Conservation (phyloP, 2,797 vertebrate genomes). For the Notolepis coatsorum region DNA sequence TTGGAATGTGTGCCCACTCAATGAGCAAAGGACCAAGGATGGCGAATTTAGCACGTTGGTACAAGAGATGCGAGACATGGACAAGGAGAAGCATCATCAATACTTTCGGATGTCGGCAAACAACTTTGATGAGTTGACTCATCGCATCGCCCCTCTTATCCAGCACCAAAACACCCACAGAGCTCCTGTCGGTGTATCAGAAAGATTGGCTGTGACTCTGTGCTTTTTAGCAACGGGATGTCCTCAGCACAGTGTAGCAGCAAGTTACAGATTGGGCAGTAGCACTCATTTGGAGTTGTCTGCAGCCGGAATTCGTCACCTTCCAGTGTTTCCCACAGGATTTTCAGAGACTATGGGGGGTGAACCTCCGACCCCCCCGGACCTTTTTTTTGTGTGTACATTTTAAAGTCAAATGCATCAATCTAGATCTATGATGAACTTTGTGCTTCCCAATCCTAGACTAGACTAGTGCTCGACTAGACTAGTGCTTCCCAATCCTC, state of each 20-base stretch:
- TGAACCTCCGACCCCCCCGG: too few relatives aligned
- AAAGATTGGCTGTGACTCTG: constrained; percentile 1
- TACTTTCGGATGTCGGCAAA: constrained; percentile 10
- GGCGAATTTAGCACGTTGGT: background rate
- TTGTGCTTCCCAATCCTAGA: too few relatives aligned
- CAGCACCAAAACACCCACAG: background rate
- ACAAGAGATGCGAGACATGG: background rate
- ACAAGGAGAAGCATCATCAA: background rate
- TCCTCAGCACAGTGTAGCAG: constrained; percentile 12
- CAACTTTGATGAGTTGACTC: constrained; percentile 10
- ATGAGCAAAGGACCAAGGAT: background rate
- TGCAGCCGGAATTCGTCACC: constrained; percentile 34
- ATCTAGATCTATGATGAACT: too few relatives aligned
- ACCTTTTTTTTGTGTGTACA: too few relatives aligned
- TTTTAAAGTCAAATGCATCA: too few relatives aligned
- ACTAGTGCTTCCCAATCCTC: too few relatives aligned
- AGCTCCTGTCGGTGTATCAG: background rate
- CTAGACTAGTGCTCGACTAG: too few relatives aligned
- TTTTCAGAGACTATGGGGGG: too few relatives aligned
- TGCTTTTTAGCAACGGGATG: background rate
- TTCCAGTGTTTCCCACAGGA: too few relatives aligned
- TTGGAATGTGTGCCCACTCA: background rate
- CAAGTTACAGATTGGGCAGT: constrained; percentile 14
- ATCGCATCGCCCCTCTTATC: background rate
- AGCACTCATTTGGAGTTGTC: too few relatives aligned